Conservation (phyloP, 2,888 invertebrate species). For the Lasioglossum oenotherae region DNA sequence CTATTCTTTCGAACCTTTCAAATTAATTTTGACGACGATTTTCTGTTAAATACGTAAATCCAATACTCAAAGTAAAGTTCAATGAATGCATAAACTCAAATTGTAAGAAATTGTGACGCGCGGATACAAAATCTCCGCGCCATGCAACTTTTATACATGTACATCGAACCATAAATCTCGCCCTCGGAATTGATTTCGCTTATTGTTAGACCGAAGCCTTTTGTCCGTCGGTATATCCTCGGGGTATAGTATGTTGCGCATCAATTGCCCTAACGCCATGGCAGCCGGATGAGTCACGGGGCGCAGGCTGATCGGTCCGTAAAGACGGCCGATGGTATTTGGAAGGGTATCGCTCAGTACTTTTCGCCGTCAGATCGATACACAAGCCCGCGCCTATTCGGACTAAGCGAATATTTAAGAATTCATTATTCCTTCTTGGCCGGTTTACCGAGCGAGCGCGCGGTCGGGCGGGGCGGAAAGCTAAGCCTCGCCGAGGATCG, state of each 20-base stretch:
- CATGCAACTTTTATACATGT: no score
- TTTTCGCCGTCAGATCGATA: conserved; percentile 55
- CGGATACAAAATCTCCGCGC: no score
- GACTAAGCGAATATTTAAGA: conserved; percentile 72
- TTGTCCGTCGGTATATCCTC: background rate
- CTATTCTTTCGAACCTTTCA: no score
- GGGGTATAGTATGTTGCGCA: background rate
- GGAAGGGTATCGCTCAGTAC: conserved; percentile 29
- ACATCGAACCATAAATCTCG: background rate
- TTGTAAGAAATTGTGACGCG: no score
- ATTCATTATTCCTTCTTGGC: conserved; percentile 69
- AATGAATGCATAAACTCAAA: no score
- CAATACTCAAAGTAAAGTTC: no score
- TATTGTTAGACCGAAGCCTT: background rate
- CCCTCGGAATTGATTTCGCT: background rate
- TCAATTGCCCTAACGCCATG: background rate
- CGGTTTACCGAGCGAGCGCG: conserved; percentile 41
- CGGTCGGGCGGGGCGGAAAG: conserved; percentile 54
- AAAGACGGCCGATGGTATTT: conserved; percentile 10
- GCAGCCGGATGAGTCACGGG: background rate
- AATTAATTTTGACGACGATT: no score
- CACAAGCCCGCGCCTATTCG: conserved; percentile 35
- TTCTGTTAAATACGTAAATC: no score
- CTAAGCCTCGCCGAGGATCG: conserved; percentile 73
- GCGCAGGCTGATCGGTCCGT: background rate